phyloP scores from a whole-genome alignment of 53 echinoderm and acorn worm genomes.

The Holothuria scabra region DNA sequence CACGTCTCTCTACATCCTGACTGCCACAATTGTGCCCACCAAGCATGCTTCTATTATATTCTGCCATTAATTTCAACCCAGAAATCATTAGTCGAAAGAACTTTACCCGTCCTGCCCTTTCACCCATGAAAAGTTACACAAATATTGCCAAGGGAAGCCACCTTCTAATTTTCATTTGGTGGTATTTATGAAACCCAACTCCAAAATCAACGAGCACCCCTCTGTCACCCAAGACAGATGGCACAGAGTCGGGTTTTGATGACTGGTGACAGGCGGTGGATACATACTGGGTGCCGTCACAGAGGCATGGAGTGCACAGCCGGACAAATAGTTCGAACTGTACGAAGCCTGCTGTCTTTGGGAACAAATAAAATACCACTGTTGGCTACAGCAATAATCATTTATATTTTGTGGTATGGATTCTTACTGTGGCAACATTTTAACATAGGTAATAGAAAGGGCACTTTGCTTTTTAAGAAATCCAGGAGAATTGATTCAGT shows the following conservation, averaged over 20 bases:
- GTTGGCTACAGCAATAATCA: too few species aligned
- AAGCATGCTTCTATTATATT: too few species aligned
- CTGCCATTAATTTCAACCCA: too few species aligned
- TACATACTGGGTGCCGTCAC: constrained; percentile 24
- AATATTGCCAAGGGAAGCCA: constrained; percentile 38
- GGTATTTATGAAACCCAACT: constrained; percentile 25
- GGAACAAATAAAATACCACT: constrained; percentile 49
- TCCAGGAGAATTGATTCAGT: too few species aligned
- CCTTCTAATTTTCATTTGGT: constrained; percentile 35
- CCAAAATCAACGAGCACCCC: constrained; percentile 41
- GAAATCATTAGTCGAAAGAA: too few species aligned
- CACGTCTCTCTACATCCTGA: too few species aligned
- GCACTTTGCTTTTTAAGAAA: too few species aligned
- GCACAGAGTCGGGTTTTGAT: constrained; percentile 42
- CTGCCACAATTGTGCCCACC: too few species aligned
- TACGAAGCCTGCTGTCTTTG: constrained; percentile 34
- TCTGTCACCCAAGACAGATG: constrained; percentile 30
- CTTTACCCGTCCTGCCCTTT: too few species aligned
- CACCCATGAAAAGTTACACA: constrained; percentile 40
- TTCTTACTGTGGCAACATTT: too few species aligned
- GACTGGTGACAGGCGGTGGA: constrained; percentile 37
- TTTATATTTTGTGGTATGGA: too few species aligned
- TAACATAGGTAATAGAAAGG: too few species aligned
- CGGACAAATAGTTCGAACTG: constrained; percentile 39
- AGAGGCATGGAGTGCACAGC: constrained; percentile 47